Percentiles rank a stretch among this genome's conserved stretches.
Evolutionary conservation across 2,888 invertebrate genomes (phyloP).

Genomic region (Protophormia terraenovae): DNA sequence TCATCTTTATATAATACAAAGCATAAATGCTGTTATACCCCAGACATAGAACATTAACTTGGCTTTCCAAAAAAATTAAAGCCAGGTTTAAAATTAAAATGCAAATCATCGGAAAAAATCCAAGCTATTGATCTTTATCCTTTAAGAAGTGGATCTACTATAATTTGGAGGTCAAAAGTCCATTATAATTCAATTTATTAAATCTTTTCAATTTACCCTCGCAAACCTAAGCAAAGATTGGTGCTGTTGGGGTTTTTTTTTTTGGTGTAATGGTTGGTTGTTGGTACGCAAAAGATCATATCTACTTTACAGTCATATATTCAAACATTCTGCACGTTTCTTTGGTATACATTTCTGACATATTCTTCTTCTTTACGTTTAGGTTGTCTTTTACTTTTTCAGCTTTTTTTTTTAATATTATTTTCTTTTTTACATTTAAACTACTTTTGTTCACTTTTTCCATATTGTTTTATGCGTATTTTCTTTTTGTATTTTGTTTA

Average conservation of each 20-base stretch:
- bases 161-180: too few species aligned
- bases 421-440: neutral
- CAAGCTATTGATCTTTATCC: too few species aligned
- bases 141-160: too few species aligned
- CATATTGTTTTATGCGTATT: neutral
- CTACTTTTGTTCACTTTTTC: neutral
- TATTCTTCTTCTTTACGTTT: slow-evolving; percentile 21
- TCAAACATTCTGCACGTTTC: slow-evolving; percentile 58
- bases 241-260: neutral
- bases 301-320: slow-evolving; percentile 44
- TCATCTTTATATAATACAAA: too few species aligned
- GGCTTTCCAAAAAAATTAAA: too few species aligned
- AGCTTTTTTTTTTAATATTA: neutral
- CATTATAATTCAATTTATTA: too few species aligned
- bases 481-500: slow-evolving; percentile 9
- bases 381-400: neutral
- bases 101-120: too few species aligned
- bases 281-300: slow-evolving; percentile 62
- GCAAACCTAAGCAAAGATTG: neutral
- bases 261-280: slow-evolving; percentile 3
- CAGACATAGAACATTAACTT: too few species aligned
- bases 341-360: slow-evolving; percentile 26
- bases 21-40: too few species aligned
- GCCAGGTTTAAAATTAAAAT: too few species aligned
- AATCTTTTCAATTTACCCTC: slow-evolving; percentile 21